Evolutionary conservation across 2,797 vertebrate species (phyloP).

Genomic region (Enteromius argenteus): DNA sequence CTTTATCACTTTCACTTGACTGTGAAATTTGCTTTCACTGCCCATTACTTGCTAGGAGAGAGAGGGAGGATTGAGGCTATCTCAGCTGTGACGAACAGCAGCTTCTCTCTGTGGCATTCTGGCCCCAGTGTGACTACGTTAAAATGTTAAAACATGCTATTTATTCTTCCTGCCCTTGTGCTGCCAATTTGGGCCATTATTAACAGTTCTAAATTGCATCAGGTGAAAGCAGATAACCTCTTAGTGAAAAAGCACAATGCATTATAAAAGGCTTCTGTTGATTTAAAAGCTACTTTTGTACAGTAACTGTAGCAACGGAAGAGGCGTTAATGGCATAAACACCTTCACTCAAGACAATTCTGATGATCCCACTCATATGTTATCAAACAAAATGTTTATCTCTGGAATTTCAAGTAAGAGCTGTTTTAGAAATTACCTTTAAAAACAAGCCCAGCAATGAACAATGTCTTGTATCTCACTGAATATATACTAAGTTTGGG

Average conservation of each 20-base stretch:
- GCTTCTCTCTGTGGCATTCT: slow-evolving; percentile 12
- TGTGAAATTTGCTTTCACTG: slow-evolving; percentile 60
- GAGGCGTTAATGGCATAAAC: not conserved
- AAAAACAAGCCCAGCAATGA: not conserved
- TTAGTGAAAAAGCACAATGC: slow-evolving; percentile 7
- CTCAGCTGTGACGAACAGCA: slow-evolving; percentile 50
- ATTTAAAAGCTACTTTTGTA: slow-evolving; percentile 28
- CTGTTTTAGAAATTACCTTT: not conserved
- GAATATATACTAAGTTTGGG: not conserved
- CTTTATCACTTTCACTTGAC: slow-evolving; percentile 55
- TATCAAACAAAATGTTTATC: not conserved
- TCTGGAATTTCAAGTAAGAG: not conserved
- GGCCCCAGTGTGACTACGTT: not conserved
- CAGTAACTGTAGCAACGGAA: slow-evolving; percentile 17
- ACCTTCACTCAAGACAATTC: not conserved
- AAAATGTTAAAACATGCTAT: slow-evolving; percentile 24
- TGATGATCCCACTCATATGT: slow-evolving; percentile 7
- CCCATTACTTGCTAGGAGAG: slow-evolving; percentile 23
- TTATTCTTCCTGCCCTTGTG: not conserved
- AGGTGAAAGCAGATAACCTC: slow-evolving; percentile 32
- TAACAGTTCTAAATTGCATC: slow-evolving; percentile 5
- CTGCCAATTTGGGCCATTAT: slow-evolving; percentile 19
- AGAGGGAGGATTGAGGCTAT: slow-evolving; percentile 14
- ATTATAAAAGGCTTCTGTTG: not conserved
- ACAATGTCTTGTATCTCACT: not conserved